These are phyloP conservation scores for Melangyna quadrimaculata DNA, from an alignment of 2,888 invertebrate genomes.

Conservation along the genomic window DNA sequence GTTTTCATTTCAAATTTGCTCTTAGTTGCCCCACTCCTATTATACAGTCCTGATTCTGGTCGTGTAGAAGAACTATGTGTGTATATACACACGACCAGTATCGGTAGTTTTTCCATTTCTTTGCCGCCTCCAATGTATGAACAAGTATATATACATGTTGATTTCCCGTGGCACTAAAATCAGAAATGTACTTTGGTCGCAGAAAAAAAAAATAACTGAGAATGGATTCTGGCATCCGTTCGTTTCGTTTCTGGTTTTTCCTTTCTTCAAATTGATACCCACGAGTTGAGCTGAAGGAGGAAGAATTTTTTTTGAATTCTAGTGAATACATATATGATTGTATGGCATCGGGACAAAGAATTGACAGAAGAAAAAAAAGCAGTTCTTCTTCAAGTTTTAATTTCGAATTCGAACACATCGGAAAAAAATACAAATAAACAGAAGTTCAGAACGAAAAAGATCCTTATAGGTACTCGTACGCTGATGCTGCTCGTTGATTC, in stretches of 20 bases:
- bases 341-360: conserved; percentile 37
- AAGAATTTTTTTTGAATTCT: conserved; percentile 11
- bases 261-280: conserved; percentile 20
- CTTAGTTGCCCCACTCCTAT: neutral
- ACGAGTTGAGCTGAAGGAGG: conserved; percentile 9
- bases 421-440: neutral
- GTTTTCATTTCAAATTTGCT: neutral
- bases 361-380: neutral
- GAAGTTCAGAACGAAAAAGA: conserved; percentile 7
- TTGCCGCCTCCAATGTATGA: neutral
- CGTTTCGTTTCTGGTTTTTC: conserved; percentile 5
- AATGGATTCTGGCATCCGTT: conserved; percentile 38
- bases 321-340: conserved; percentile 39
- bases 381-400: conserved; percentile 62
- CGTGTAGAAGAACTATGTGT: neutral
- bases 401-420: conserved; percentile 42
- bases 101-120: neutral
- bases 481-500: neutral
- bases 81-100: conserved; percentile 19
- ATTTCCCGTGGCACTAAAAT: conserved; percentile 45
- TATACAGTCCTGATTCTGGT: neutral
- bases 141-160: conserved; percentile 34
- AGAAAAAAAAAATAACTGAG: neutral
- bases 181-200: conserved; percentile 52
- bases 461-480: conserved; percentile 8